Evolutionary conservation across 2,888 invertebrate species (phyloP), one percentile per base, ranked within the genome.

Genomic region (Nephrotoma guestfalica): DNA sequence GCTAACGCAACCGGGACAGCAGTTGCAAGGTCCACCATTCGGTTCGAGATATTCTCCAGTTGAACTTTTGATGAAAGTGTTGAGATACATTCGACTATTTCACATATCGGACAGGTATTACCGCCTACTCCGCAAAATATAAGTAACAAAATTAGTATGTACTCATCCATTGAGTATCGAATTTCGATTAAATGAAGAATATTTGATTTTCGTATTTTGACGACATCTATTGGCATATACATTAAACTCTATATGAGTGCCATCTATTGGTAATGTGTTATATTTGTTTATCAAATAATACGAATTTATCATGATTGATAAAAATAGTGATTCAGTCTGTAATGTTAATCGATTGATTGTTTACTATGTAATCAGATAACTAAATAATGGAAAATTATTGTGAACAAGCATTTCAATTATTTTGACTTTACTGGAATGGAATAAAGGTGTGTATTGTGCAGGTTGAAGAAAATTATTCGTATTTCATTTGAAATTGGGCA

Each of bases 1-100:
- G 5, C 86, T 83, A 18, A 88, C 88, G 88, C 93, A 93, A 42
- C 91, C 91, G 13, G 93, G 93, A 89, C 93, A 93, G 88, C 93
- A 93, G 30, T 90, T 91, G 86, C 88, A 88, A 51, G 88, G 15
- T 30, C 87, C 87, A 6, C 86, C 88, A 86, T 88, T 86, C 30
- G 88, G 86, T 7, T 87, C 88, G 83, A 89, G 86, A 47, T 47
- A 47, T 47, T 47, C 47, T 47, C 13, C 13, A 13, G 9, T 9
- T 47, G 47, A 13, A 47, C 13, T 9, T 11, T 13, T 47, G 47
- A 13, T 11, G 13, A 11, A 47, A 47, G 9, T 47, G n/a, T 47
- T 47, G 47, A 47, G 13, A 47, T 47, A 47, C 47, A 11, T 9
- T 43, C 4, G 7, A 43, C 43, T 0, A 6, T 43, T 43, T 43